phyloP scores from a whole-genome alignment of 2,888 invertebrate genomes.

The Pyrrhosoma nymphula region DNA sequence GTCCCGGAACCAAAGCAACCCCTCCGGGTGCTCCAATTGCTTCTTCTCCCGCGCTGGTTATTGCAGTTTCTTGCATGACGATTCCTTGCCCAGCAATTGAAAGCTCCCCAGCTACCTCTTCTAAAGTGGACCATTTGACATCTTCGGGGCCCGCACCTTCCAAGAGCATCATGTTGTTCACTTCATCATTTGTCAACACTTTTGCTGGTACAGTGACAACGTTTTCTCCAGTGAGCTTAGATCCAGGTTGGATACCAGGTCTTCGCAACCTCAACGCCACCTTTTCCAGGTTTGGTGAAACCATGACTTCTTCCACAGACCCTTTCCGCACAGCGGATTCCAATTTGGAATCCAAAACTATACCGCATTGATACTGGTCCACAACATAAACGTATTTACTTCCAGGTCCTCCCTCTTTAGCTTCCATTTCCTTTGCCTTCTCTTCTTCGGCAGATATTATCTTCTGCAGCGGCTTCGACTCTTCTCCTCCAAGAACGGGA shows the following conservation, averaged over 20 bases:
- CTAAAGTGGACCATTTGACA: conserved; percentile 85
- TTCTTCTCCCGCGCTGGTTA: conserved; percentile 82
- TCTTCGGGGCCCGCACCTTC: conserved; percentile 84
- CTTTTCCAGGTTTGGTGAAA: conserved; percentile 88
- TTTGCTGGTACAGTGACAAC: conserved; percentile 80
- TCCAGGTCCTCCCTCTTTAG: conserved; percentile 70
- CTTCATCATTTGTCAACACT: conserved; percentile 87
- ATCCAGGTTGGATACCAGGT: conserved; percentile 51
- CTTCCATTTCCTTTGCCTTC: conserved; percentile 48
- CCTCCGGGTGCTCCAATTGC: conserved; percentile 82
- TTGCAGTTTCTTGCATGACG: conserved; percentile 89
- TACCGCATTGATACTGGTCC: conserved; percentile 86
- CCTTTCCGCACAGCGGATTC: conserved; percentile 89
- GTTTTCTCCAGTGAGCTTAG: conserved; percentile 40
- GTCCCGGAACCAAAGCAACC: conserved; percentile 83
- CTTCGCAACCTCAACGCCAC: conserved; percentile 82
- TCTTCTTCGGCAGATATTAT: conserved; percentile 70
- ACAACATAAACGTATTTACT: conserved; percentile 88
- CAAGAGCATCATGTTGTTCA: conserved; percentile 87
- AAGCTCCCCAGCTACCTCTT: conserved; percentile 84
- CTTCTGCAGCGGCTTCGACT: conserved; percentile 79
- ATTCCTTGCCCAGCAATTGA: conserved; percentile 91
- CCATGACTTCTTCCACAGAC: conserved; percentile 87
- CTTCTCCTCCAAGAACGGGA: conserved; percentile 86
- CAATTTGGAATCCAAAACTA: conserved; percentile 86